phyloP scores from a whole-genome alignment of 2,797 vertebrate genomes.

The Alcedo quadribrachys region DNA sequence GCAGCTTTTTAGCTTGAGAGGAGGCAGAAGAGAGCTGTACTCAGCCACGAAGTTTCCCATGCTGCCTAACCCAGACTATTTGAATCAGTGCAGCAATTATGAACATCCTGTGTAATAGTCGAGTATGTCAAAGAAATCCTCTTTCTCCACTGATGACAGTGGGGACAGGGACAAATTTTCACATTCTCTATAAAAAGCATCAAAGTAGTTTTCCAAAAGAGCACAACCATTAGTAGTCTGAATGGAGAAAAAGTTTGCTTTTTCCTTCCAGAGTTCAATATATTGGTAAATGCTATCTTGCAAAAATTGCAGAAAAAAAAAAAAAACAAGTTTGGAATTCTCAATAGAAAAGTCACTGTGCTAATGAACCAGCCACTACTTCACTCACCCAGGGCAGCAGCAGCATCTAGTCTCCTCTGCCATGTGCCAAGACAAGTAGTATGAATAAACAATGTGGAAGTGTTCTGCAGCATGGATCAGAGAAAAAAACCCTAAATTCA shows the following conservation, averaged over 20 bases:
- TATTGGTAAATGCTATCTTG: neutral
- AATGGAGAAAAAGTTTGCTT: neutral
- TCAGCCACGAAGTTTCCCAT: neutral
- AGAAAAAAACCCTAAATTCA: neutral
- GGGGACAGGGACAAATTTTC: neutral
- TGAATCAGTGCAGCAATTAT: neutral
- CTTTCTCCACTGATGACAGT: neutral
- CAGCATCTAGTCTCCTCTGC: neutral
- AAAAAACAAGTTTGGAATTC: neutral
- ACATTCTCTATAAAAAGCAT: neutral
- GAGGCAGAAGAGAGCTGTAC: neutral
- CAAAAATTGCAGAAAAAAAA: neutral
- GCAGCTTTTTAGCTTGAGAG: neutral
- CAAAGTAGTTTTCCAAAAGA: neutral
- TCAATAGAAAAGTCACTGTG: neutral
- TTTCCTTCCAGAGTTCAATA: neutral
- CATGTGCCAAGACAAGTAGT: rapidly evolving
- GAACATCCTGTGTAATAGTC: neutral
- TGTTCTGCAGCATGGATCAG: neutral
- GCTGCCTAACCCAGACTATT: neutral
- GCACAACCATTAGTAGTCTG: neutral
- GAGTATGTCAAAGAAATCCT: neutral
- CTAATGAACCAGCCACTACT: neutral
- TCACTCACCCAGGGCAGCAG: neutral
- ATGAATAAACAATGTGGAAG: neutral